A percentile compares a stretch with the other conserved stretches of the same genome.
These are phyloP conservation scores for Opisthocomus hoazin DNA, from an alignment of 2,113 vertebrate species.

Conservation along the genomic window DNA sequence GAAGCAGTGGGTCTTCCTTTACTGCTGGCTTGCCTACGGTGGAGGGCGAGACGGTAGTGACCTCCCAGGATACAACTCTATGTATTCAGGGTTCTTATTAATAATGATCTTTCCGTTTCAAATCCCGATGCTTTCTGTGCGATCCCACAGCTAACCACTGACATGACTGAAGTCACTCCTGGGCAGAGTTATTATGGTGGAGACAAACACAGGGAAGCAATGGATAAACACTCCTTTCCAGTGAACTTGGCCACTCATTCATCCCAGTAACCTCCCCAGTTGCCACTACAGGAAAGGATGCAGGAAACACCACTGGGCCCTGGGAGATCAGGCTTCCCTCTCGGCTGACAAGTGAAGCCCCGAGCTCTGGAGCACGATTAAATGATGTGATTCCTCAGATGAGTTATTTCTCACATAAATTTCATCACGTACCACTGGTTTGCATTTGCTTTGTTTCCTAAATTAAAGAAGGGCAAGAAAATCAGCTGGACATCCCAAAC, in stretches of 20 bases:
- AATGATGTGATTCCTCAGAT: background rate
- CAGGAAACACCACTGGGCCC: background rate
- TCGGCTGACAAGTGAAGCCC: background rate
- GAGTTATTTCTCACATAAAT: background rate
- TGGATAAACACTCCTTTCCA: conserved; percentile 17
- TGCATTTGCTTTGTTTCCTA: background rate
- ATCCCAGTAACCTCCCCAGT: background rate
- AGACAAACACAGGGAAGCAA: background rate
- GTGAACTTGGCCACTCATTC: background rate
- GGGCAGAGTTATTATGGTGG: background rate
- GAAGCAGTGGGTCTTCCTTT: background rate
- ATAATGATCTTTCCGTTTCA: background rate
- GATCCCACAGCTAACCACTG: background rate
- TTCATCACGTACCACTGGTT: background rate
- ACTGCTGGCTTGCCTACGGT: background rate
- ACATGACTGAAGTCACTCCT: background rate
- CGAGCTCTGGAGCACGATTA: background rate
- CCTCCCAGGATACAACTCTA: background rate
- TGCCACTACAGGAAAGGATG: conserved; percentile 5
- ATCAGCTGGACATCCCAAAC: background rate
- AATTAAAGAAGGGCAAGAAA: background rate
- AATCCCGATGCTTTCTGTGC: background rate
- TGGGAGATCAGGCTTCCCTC: background rate
- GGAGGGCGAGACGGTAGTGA: background rate
- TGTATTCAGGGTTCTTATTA: background rate